Base-by-base conservation (phyloP, 2,113 vertebrate genomes). In the Lethenteron reissneri region DNA sequence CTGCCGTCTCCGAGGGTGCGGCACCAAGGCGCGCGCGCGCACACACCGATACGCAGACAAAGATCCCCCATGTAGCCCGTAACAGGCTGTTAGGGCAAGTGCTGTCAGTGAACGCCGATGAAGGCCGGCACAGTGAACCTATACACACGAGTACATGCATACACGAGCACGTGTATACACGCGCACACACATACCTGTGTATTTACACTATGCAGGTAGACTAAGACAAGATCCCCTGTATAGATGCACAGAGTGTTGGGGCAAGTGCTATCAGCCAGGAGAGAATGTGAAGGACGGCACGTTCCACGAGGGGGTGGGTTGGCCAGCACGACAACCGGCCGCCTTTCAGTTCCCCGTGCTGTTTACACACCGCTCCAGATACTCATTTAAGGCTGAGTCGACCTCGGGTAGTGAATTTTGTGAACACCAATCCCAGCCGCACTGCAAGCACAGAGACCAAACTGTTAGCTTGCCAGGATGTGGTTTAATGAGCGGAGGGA, bases 1-100 rank as follows among this genome's bases (percentile, higher is more conserved):
- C 86, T 2, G 84, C 92, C 71, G 87, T 85, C 2, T 96, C 92
- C 15, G 77, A 81, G 81, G 85, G 92, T 97, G 83, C 83, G 78
- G 79, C 78, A 41, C 41, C 75, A 41, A 25, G 72, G 9, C 17
- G 4, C 70, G n/a, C 56, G 25, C 19, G 11, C 21, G 2, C 25
- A 56, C 4, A 56, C 70, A 7, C 19, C 70, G 13, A 12, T 8
- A 9, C 19, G 6, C 14, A 25, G 12, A 15, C 56, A 12, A 7
- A n/a, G 15, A 21, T 58, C 17, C 17, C 17, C 4, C 5, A 5
- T 58, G 57, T 57, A 19, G 14, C 41, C 10, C 21, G 56, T 70
- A 70, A 70, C n/a, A 41, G 21, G 56, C 57, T 56, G 17, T 41
- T 41, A 6, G 41, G 41, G 41, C 41, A 41, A 41, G 41, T 41